Evolutionary conservation across 2,888 invertebrate genomes (phyloP), one percentile per base, ranked within the genome.

Genomic region (Megalurothrips usitatus): DNA sequence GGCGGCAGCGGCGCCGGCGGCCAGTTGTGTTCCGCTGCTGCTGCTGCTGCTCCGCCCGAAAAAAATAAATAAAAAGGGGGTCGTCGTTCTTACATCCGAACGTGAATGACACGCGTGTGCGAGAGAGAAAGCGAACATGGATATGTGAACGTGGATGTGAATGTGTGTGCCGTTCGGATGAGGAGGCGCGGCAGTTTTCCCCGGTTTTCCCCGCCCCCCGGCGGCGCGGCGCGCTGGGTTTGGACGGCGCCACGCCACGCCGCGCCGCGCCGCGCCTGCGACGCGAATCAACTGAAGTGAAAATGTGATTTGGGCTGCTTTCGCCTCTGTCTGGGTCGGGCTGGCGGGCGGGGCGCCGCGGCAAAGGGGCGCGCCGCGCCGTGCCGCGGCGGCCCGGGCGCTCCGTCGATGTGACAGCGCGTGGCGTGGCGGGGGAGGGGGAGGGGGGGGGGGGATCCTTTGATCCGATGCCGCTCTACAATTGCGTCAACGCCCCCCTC

Each of bases 401-500:
- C 34, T 6, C 34, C 6, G 2, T 6, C 34, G 34, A 43, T 43
- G 34, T 43, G 34, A 43, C 34, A 43, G 34, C 34, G 34, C 34
- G 58, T 11, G 34, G 34, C 34, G 34, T 17, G 58, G 58, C 58
- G 19, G 58, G 58, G 58, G 12, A 75, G 26, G 68, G 68, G n/a
- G 68, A 9, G 12, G 58, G 58, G 23, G 23, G 9, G 6, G 68
- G n/a, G 68, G 68, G 23, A 58, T 75, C 68, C 68, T 75, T 75
- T 75, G 68, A 75, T 75, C 68, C 68, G 68, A 26, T 12, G 68
- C 68, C 68, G 68, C 68, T 26, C 68, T 23, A 75, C 68, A 75
- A 75, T 75, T 75, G 68, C 68, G 68, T 75, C 68, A 26, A 75
- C 68, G 68, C 68, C n/a, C 68, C 23, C 26, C 12, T 26, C 68